Evolutionary conservation across 1,140 invertebrate genomes (phyloP), one percentile per base, ranked within the genome.

Genomic region (Zaprionus davidi): DNA sequence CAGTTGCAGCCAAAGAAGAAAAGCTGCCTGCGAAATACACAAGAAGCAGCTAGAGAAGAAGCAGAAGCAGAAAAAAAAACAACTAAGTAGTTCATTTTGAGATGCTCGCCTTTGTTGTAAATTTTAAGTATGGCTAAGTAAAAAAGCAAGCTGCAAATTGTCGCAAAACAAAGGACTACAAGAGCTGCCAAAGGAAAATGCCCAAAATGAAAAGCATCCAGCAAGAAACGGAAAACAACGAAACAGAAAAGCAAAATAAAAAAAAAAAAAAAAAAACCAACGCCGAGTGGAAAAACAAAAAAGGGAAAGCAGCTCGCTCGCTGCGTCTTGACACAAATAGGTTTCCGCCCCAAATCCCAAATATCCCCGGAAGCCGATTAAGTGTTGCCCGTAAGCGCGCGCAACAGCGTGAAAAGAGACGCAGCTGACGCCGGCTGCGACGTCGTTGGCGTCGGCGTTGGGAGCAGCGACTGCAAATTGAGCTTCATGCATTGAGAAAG

Each of bases 301-400:
- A 60, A 44, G 28, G 46, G 53, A 66, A 64, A 71, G 58, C 20
- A 9, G 49, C 38, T 44, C 36, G 55, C 74, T 87, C 55, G 71
- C 78, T 81, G 78, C 81, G 85, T 90, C 85, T 90, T 90, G 81
- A 85, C 85, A 85, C 85, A 90, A 90, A 90, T 90, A 90, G 85
- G 85, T 90, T 90, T 90, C 86, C 85, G 85, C 86, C 85, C 85
- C 70, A 90, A 90, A 90, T 90, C 85, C 85, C 81, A 82, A 90
- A 90, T 90, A 90, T 90, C 82, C 86, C 85, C 86, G 86, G 82
- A 90, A 90, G 85, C 86, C 85, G 85, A 90, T 90, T 90, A 90
- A 90, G 85, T 90, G 85, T 90, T 90, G 72, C 85, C 81, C 76
- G 74, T 88, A 81, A 87, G 83, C 83, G 85, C 76, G 79, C 81